Base-by-base conservation (phyloP, 2,888 invertebrate genomes). In the Cosmorhoe ocellata region DNA sequence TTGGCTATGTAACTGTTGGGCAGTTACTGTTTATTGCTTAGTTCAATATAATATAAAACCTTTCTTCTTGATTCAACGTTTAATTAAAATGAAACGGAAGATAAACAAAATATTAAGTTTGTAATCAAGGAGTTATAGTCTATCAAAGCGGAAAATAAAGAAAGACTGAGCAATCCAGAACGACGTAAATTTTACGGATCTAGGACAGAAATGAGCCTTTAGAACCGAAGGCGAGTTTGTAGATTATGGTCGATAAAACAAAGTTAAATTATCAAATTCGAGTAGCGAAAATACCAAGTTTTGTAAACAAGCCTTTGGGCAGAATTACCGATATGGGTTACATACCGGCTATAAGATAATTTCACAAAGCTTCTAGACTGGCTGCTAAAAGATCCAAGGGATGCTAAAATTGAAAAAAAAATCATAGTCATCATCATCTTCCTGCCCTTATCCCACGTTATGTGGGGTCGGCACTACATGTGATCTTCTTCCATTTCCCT, bases 231-330 rank as follows among this genome's bases (percentile, higher is more conserved):
- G 59, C 63, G 49, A 55, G 67, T 71, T 67, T 71, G 69, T 71
- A 66, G 66, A 69, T 76, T 75, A 73, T 66, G 61, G 65, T 61
- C 72, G 66, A 79, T 79, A 79, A 80, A 81, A 76, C 72, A 75
- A 75, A 73, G 69, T 68, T 66, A 68, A 81, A 79, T 79, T 79
- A 79, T 74, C 69, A 74, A 74, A 75, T 81, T 79, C 70, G n/a
- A n/a, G n/a, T n/a, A 49, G 66, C 58, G 66, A 69, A 75, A 80
- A 81, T 79, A 74, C 74, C 67, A 60, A 69, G 67, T 66, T 70
- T 71, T 69, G 69, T 68, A 58, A 56, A 47, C 62, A 47, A 44
- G 64, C 76, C 67, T 61, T 27, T 26, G 62, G 75, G 41, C 18
- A 40, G 26, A 41, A 52, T 53, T 48, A 56, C 56, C 53, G 47